Evolutionary conservation across 2,888 invertebrate species (phyloP).

Genomic region (Drosophila austrosaltans): DNA sequence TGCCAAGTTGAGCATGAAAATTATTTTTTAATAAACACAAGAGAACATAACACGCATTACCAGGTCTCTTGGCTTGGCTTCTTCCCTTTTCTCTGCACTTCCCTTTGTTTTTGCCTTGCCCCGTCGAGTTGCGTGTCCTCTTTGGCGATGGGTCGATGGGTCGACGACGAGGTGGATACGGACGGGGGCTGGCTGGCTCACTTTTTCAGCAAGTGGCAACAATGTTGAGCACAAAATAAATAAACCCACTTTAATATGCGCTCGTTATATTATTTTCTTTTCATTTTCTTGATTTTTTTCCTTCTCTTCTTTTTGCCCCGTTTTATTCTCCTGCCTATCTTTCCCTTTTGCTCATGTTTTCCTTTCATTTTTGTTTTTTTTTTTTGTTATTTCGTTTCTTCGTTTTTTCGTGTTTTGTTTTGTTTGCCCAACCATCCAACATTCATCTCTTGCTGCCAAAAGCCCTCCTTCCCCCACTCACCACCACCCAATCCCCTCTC

Average conservation of each 20-base stretch:
- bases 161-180: background rate
- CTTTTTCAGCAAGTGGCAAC: conserved; percentile 63
- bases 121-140: conserved; percentile 30
- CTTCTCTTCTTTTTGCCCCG: conserved; percentile 24
- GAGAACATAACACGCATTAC: conserved; percentile 52
- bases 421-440: conserved; percentile 41
- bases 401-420: conserved; percentile 47
- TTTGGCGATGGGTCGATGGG: background rate
- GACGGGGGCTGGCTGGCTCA: background rate
- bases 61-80: background rate
- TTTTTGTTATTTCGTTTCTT: conserved; percentile 51
- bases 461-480: background rate
- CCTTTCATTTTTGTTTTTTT: conserved; percentile 60
- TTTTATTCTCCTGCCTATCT: conserved; percentile 32
- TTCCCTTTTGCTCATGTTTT: conserved; percentile 40
- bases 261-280: conserved; percentile 79
- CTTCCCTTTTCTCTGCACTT: background rate
- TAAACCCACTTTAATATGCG: conserved; percentile 79
- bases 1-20: conserved; percentile 73
- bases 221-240: conserved; percentile 75
- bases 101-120: background rate
- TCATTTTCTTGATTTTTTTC: conserved; percentile 75
- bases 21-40: conserved; percentile 80
- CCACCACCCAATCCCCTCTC: background rate
- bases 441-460: conserved; percentile 1